Evolutionary conservation across 2,888 invertebrate species (phyloP), one percentile per base, ranked within the genome.

Genomic region (Chaetoderma sp.): DNA sequence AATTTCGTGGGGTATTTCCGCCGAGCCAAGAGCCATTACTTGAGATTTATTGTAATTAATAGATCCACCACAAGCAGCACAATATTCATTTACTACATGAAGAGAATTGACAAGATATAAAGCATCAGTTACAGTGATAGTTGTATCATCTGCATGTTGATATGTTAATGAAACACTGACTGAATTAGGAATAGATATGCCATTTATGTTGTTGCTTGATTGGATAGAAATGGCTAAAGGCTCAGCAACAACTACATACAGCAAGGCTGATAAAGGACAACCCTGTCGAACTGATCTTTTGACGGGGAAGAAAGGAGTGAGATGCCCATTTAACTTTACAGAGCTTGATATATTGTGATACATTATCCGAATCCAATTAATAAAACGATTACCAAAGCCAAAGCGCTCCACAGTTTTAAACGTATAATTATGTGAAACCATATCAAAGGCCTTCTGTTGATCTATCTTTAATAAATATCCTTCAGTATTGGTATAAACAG

Each of bases 391-490:
- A 32, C 67, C 58, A 68, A 77, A 73, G 18, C 72, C 71, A 63
- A 70, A 74, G 6, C 64, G 32, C 8, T 55, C 4, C 28, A 77
- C 47, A 13, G 60, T 54, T 45, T 70, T 60, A 66, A 63, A 69
- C 21, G 75, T n/a, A 62, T 64, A 75, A 16, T 60, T 52, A 61
- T 70, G 69, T 18, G 64, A 60, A 13, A 74, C 74, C 47, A 73
- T 56, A 55, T 75, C 73, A 36, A 75, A 75, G 1, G 72, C 74
- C 45, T 75, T 77, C 52, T 70, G 71, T 62, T 75, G 75, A 47
- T 77, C 74, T 32, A 73, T 32, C 60, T 44, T 47, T 28, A 74
- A 67, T 54, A 73, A 71, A 45, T 57, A 57, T 32, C 68, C 61
- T 39, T 52, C 18, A n/a, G 67, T 25, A 13, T 74, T 28, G 49